Evolutionary conservation across 2,797 vertebrate species (phyloP).

Genomic region (Oceanodroma leucorhoa): DNA sequence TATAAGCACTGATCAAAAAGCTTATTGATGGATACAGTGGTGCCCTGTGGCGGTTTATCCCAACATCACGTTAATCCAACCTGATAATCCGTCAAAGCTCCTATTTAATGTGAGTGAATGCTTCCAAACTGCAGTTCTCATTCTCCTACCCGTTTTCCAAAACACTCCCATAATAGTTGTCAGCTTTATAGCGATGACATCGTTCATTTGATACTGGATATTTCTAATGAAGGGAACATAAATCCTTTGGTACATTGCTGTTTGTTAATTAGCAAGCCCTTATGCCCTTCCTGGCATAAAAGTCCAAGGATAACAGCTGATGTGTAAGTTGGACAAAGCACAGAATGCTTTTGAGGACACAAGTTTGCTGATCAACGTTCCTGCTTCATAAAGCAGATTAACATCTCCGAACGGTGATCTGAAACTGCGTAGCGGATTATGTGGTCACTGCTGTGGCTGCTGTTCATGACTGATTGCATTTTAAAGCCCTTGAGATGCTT

Average conservation of each 20-base stretch:
- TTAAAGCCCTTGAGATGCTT: background rate
- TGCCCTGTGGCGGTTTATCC: background rate
- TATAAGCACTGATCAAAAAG: background rate
- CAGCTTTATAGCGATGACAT: accelerated
- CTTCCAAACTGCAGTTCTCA: background rate
- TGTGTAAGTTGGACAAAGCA: background rate
- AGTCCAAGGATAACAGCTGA: background rate
- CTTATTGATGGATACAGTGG: background rate
- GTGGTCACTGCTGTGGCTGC: background rate
- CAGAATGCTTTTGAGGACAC: background rate
- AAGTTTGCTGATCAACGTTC: background rate
- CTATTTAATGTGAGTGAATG: background rate
- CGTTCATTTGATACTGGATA: accelerated
- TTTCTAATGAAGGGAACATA: background rate
- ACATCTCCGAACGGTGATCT: background rate
- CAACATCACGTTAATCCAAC: background rate
- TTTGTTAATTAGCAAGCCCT: background rate
- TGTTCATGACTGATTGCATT: background rate
- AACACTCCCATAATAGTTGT: accelerated
- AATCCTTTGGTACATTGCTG: background rate
- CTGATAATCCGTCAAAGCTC: background rate
- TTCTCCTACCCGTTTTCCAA: background rate
- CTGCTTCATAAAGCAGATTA: background rate
- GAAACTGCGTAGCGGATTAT: accelerated
- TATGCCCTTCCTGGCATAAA: background rate